Percentiles rank a stretch among this genome's conserved stretches.
Evolutionary conservation across 2,888 invertebrate species (phyloP).

Genomic region (Phasia obesa): DNA sequence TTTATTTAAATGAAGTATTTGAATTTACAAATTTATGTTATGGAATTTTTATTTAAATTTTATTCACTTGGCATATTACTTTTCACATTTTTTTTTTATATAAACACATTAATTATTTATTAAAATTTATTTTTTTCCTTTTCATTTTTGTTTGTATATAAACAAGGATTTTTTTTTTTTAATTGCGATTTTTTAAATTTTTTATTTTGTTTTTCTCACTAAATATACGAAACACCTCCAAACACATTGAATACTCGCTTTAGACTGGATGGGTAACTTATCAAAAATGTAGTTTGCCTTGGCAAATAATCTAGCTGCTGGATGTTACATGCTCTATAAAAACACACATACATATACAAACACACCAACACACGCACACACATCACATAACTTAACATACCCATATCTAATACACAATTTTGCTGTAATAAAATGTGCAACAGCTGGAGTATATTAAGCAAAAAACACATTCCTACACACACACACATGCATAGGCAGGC

Average conservation of each 20-base stretch:
- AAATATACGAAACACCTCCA: slow-evolving; percentile 69
- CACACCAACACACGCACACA: background rate
- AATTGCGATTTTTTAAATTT: slow-evolving; percentile 41
- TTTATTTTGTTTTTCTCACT: slow-evolving; percentile 41
- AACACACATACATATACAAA: slow-evolving; percentile 2
- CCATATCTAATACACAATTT: slow-evolving; percentile 25
- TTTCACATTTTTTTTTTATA: background rate
- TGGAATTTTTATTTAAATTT: background rate
- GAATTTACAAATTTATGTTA: too few relatives aligned
- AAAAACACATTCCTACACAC: background rate
- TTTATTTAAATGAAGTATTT: too few relatives aligned
- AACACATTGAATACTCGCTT: slow-evolving; percentile 77
- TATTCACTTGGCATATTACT: too few relatives aligned
- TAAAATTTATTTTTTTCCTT: slow-evolving; percentile 10
- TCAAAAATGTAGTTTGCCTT: slow-evolving; percentile 66
- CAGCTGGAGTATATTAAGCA: slow-evolving; percentile 67
- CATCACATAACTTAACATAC: background rate
- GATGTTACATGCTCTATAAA: slow-evolving; percentile 49
- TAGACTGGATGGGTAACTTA: slow-evolving; percentile 74
- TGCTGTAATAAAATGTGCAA: slow-evolving; percentile 66
- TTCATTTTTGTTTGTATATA: slow-evolving; percentile 44
- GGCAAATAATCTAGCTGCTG: slow-evolving; percentile 71
- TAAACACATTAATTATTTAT: background rate
- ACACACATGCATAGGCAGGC: background rate
- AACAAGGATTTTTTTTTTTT: slow-evolving; percentile 13